Evolutionary conservation across 2,797 vertebrate species (phyloP).

Genomic region (Sus cebifrons): DNA sequence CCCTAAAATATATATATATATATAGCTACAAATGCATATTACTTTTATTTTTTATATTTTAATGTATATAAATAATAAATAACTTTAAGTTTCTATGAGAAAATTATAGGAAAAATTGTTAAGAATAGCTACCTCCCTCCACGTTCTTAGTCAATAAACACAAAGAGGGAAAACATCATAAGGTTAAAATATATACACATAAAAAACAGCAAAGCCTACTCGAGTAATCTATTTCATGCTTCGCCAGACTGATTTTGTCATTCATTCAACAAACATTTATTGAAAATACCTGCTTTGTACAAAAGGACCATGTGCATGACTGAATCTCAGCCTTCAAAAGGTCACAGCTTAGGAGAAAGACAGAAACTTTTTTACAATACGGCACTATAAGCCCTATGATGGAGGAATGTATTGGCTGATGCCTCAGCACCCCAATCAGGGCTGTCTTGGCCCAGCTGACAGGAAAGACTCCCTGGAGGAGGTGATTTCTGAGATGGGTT

Average conservation of each 20-base stretch:
- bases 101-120: neutral
- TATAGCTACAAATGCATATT: neutral
- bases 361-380: neutral
- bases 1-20: too few species aligned
- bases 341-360: neutral
- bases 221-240: neutral
- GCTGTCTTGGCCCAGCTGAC: neutral
- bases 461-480: neutral
- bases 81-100: neutral
- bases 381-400: neutral
- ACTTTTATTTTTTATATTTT: neutral
- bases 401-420: too few species aligned
- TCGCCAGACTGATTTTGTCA: neutral
- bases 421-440: neutral
- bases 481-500: constrained; percentile 1
- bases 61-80: neutral
- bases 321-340: neutral
- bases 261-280: neutral
- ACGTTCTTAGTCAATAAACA: neutral
- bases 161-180: neutral
- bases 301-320: neutral
- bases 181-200: neutral
- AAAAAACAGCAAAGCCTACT: neutral
- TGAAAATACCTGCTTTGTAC: neutral
- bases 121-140: neutral